Base-by-base conservation (phyloP, 2,888 invertebrate genomes). In the Drosophila mulleri region DNA sequence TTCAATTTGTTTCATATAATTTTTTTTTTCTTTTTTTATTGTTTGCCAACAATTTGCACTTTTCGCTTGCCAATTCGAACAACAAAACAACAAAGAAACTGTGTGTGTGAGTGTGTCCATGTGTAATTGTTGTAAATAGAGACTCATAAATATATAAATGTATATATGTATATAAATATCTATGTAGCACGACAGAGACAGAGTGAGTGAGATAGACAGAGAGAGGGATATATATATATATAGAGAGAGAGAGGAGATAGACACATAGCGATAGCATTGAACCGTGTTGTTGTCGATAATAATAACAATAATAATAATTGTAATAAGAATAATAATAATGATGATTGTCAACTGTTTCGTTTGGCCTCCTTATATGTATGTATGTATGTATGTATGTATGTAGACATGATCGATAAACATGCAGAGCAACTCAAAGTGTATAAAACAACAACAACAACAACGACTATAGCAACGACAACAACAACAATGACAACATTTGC, bases 11-110 rank as follows among this genome's bases (percentile, higher is more conserved):
- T 64, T 56, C 50, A 20, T 35, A n/a, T 59, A 37, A 37, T 20
- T 23, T 53, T 45, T 74, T 48, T 57, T 9, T 23, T 62, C 52
- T 59, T 61, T 47, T 72, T 60, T 14, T 57, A 50, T 72, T 62
- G 16, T 57, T 72, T 72, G 65, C 72, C 79, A 78, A 78, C 70
- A 56, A 73, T 65, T 76, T 64, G 50, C 56, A 50, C 65, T 74
- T 65, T 78, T 78, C 69, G 56, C 74, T 80, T 79, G 80, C 83
- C 86, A 86, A 87, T 87, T 83, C 60, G 70, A 68, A 80, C 77
- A 87, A 83, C 78, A 88, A 88, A 88, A 83, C 81, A 88, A 85
- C 85, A 87, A 87, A 81, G 79, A 76, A 78, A 70, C 70, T 75
- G 65, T 74, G 58, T 62, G 44, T 71, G 50, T 72, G 44, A 18